Conservation (phyloP, 2,888 invertebrate species). For the Celastrina argiolus region DNA sequence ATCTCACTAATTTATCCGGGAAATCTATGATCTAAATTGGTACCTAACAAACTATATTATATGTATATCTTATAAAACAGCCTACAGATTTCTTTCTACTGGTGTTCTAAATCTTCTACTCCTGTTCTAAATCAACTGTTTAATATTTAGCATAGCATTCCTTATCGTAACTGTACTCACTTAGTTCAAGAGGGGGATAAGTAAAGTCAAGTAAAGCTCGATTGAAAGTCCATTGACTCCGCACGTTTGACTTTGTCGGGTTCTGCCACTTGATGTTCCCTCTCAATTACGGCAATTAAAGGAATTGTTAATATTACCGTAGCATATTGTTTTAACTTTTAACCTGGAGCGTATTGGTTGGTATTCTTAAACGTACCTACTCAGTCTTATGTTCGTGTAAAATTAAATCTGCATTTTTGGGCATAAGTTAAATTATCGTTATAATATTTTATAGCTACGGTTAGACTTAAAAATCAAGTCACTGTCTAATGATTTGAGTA, state of each 20-base stretch:
- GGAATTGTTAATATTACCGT: constrained; percentile 7
- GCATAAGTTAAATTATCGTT: too few relatives aligned
- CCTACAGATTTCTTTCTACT: too few relatives aligned
- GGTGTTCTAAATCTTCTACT: not conserved
- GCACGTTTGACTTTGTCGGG: constrained; percentile 13
- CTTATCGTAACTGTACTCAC: not conserved
- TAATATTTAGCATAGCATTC: not conserved
- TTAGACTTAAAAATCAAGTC: too few relatives aligned
- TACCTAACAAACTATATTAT: too few relatives aligned
- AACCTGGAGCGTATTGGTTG: constrained; percentile 3
- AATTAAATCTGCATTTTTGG: too few relatives aligned
- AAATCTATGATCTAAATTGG: too few relatives aligned
- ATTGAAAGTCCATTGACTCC: constrained; percentile 21
- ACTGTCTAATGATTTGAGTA: too few relatives aligned
- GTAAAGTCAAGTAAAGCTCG: constrained; percentile 15
- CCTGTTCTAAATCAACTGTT: not conserved
- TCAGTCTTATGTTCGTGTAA: too few relatives aligned
- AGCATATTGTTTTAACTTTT: constrained; percentile 11
- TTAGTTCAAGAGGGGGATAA: constrained; percentile 12
- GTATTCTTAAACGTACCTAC: not conserved
- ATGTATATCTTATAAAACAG: too few relatives aligned
- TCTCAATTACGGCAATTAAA: constrained; percentile 11
- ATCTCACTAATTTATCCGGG: too few relatives aligned
- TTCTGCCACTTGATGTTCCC: constrained; percentile 11
- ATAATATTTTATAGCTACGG: too few relatives aligned